These are phyloP conservation scores for Nyctalus aviator DNA, from an alignment of 2,797 vertebrate genomes.

Conservation along the genomic window DNA sequence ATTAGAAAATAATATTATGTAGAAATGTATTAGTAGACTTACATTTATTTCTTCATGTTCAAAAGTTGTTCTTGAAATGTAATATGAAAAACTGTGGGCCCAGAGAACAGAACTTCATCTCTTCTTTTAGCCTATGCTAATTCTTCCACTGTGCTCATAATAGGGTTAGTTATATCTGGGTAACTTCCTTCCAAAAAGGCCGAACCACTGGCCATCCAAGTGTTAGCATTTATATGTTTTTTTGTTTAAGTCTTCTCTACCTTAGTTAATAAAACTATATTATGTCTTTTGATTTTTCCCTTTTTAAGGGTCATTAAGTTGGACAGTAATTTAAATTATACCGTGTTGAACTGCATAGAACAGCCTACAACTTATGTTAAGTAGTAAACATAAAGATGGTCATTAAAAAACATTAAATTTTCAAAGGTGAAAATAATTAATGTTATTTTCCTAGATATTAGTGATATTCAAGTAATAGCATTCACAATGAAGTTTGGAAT, in stretches of 20 bases:
- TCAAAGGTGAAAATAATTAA: neutral
- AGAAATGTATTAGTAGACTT: neutral
- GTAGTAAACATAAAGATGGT: neutral
- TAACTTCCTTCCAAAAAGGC: neutral
- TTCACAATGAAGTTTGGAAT: neutral
- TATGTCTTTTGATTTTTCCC: neutral
- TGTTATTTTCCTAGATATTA: neutral
- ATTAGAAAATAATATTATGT: neutral
- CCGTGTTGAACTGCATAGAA: neutral
- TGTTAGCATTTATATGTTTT: neutral
- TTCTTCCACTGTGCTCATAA: neutral
- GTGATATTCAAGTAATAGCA: neutral
- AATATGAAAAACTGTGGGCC: neutral
- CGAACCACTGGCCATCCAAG: neutral
- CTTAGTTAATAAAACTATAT: neutral
- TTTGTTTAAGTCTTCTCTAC: neutral
- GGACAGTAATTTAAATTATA: neutral
- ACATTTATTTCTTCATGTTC: neutral
- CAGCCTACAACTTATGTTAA: neutral
- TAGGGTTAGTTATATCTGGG: neutral
- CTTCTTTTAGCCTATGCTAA: neutral
- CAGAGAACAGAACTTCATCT: neutral
- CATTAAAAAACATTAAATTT: neutral
- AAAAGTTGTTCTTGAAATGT: neutral
- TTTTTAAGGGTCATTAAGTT: neutral